These are phyloP conservation scores for Fragum fragum DNA, from an alignment of 2,888 invertebrate species.

Conservation along the genomic window DNA sequence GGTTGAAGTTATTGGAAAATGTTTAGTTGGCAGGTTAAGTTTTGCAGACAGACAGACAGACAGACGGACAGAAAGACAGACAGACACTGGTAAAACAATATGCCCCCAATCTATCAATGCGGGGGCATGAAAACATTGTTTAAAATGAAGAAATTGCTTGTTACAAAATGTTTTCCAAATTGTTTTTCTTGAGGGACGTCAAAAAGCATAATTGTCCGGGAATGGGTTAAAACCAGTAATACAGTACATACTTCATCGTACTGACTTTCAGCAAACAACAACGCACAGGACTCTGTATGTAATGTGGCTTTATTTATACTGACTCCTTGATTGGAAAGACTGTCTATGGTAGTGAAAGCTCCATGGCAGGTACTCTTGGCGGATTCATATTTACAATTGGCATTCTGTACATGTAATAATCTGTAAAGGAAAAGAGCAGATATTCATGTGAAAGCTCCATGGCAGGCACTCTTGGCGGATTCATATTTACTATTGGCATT, in stretches of 20 bases:
- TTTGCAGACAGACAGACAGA: too few relatives aligned
- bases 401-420: conserved; percentile 94
- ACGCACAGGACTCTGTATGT: conserved; percentile 93
- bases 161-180: too few relatives aligned
- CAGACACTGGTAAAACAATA: too few relatives aligned
- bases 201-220: too few relatives aligned
- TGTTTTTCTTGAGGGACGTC: too few relatives aligned
- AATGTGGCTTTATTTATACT: conserved; percentile 90
- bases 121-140: too few relatives aligned
- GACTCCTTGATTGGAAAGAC: conserved; percentile 87
- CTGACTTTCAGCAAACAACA: conserved; percentile 94
- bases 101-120: too few relatives aligned
- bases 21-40: too few relatives aligned
- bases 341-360: conserved; percentile 88
- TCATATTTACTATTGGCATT: conserved; percentile 93
- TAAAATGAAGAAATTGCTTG: too few relatives aligned
- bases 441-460: conserved; percentile 89
- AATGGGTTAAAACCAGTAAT: too few relatives aligned
- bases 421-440: conserved; percentile 87
- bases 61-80: too few relatives aligned
- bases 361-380: conserved; percentile 92
- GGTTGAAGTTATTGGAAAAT: too few relatives aligned
- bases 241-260: conserved; percentile 91
- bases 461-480: conserved; percentile 92
- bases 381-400: conserved; percentile 93